A percentile compares a stretch with the other conserved stretches of the same genome.
Evolutionary conservation across 2,888 invertebrate species (phyloP).

Genomic region (Teleogryllus oceanicus): DNA sequence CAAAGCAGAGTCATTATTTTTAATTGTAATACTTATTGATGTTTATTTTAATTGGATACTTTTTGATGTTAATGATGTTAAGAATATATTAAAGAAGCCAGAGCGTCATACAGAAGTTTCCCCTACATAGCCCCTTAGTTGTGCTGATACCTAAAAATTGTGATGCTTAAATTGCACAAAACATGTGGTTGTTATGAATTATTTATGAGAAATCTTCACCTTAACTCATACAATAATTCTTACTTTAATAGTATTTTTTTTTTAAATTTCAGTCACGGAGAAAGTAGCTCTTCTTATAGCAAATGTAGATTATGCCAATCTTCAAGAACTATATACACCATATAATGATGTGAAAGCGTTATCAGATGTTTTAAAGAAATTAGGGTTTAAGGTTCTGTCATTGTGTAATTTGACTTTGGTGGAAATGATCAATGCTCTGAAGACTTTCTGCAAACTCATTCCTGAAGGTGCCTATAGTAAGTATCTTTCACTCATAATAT

Average conservation of each 20-base stretch:
- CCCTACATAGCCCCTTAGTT: too few species aligned
- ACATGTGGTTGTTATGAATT: too few species aligned
- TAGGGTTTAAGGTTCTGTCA: slow-evolving; percentile 45
- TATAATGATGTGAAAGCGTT: slow-evolving; percentile 44
- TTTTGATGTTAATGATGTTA: too few species aligned
- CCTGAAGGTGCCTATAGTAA: slow-evolving; percentile 46
- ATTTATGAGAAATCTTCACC: too few species aligned
- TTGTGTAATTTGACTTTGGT: slow-evolving; percentile 43
- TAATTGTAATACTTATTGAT: too few species aligned
- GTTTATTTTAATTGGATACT: too few species aligned
- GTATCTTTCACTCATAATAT: not conserved
- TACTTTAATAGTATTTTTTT: not conserved
- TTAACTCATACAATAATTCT: not conserved
- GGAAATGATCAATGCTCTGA: slow-evolving; percentile 45
- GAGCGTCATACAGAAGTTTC: too few species aligned
- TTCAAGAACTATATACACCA: slow-evolving; percentile 42
- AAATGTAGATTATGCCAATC: slow-evolving; percentile 43
- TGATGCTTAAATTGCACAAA: too few species aligned
- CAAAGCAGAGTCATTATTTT: too few species aligned
- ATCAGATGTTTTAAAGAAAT: slow-evolving; percentile 41
- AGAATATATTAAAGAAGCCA: too few species aligned
- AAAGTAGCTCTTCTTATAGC: slow-evolving; percentile 46
- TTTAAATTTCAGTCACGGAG: slow-evolving; percentile 35
- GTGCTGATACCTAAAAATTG: too few species aligned
- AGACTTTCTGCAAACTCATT: slow-evolving; percentile 42